These are phyloP conservation scores for Pyrgus malvae DNA, from an alignment of 2,888 invertebrate species.

Conservation along the genomic window DNA sequence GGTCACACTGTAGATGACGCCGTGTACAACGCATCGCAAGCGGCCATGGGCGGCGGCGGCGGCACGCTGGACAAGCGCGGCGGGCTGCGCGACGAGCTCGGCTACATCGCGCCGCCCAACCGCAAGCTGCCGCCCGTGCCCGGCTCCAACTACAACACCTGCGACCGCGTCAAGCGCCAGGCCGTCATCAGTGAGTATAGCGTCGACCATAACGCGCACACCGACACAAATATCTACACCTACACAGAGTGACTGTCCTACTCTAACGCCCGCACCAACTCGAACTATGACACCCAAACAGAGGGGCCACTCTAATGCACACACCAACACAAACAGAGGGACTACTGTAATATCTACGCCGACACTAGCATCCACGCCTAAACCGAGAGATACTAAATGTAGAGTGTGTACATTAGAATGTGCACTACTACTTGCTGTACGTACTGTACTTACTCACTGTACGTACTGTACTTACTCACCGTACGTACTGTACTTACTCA, in stretches of 20 bases:
- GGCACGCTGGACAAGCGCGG: slow-evolving; percentile 93
- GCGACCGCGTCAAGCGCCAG: slow-evolving; percentile 96
- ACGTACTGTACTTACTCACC: no score
- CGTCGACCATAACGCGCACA: not conserved
- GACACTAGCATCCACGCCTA: no score
- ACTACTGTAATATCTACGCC: no score
- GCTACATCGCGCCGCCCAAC: slow-evolving; percentile 96
- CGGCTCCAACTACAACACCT: slow-evolving; percentile 96
- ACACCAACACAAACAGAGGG: no score
- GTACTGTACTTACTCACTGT: no score
- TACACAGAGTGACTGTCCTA: not conserved
- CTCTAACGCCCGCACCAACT: no score
- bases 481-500: no score
- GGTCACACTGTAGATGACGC: slow-evolving; percentile 89
- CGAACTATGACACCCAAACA: no score
- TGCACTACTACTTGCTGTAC: no score
- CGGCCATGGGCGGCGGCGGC: slow-evolving; percentile 81
- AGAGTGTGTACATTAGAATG: no score
- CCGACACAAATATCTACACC: not conserved
- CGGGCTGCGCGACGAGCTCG: slow-evolving; percentile 91
- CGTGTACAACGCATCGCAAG: slow-evolving; percentile 93
- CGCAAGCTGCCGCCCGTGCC: slow-evolving; percentile 95
- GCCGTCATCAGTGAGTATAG: slow-evolving; percentile 92
- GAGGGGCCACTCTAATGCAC: no score
- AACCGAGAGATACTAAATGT: no score